These are phyloP conservation scores for Phoeniculus purpureus DNA, from an alignment of 2,797 vertebrate genomes.

Conservation along the genomic window DNA sequence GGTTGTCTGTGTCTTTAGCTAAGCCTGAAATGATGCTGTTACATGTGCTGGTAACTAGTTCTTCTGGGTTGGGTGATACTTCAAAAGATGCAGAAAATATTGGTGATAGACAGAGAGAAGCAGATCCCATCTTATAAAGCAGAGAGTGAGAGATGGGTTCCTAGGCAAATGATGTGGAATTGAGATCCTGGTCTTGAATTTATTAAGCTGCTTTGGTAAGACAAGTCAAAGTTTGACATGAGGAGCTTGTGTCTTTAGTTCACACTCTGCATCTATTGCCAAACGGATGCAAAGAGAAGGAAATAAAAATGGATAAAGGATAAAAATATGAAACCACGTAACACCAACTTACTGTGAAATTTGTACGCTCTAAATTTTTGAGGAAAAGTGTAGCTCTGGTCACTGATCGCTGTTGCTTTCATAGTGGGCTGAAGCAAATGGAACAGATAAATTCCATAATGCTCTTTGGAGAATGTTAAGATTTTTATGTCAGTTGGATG, in stretches of 20 bases:
- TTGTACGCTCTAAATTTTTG: background rate
- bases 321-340: background rate
- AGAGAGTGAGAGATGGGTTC: background rate
- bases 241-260: background rate
- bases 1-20: background rate
- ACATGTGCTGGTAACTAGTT: background rate
- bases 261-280: accelerated
- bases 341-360: background rate
- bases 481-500: slow-evolving; percentile 44
- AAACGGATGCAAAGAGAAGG: background rate
- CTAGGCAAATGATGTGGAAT: background rate
- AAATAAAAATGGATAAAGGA: background rate
- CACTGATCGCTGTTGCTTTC: background rate
- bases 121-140: background rate
- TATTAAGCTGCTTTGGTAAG: background rate
- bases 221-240: background rate
- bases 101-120: background rate
- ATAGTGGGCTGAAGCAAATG: background rate
- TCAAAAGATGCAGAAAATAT: background rate
- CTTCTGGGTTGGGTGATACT: background rate
- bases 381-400: background rate
- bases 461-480: slow-evolving; percentile 5
- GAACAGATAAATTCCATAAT: slow-evolving; percentile 1
- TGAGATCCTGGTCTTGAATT: background rate
- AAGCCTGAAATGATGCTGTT: background rate